Conservation (phyloP, 1,140 invertebrate genomes). For the Drosophila tropicalis region DNA sequence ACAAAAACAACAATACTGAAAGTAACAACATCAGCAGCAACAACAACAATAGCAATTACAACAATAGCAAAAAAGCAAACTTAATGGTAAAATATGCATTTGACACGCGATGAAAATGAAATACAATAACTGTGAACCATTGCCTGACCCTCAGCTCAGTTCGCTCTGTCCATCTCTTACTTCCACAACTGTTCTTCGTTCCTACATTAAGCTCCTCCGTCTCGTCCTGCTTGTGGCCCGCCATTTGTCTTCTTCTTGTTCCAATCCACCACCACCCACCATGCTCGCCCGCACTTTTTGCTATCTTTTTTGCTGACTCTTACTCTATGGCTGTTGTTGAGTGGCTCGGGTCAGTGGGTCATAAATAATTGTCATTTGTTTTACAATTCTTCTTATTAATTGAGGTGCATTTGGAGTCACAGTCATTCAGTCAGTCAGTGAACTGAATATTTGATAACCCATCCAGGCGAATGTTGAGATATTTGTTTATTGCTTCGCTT, state of each 20-base stretch:
- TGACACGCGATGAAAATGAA: conserved; percentile 70
- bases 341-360: conserved; percentile 6
- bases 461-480: conserved; percentile 20
- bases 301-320: conserved; percentile 1
- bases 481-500: conserved; percentile 26
- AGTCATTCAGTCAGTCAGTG: conserved; percentile 21
- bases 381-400: conserved; percentile 46
- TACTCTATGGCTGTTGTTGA: not conserved
- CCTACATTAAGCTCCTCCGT: not conserved
- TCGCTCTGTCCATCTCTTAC: not conserved
- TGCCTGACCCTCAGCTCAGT: conserved; percentile 11
- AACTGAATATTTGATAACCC: conserved; percentile 35
- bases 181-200: not conserved
- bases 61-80: conserved; percentile 40
- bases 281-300: not conserved
- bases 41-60: not conserved
- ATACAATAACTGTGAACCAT: conserved; percentile 43
- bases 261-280: too few relatives aligned
- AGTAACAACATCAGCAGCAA: conserved; percentile 14
- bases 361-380: conserved; percentile 58
- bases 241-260: not conserved
- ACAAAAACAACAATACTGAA: conserved; percentile 3
- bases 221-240: too few relatives aligned
- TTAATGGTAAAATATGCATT: conserved; percentile 72
- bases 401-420: conserved; percentile 40